Evolutionary conservation across 2,888 invertebrate genomes (phyloP).

Genomic region (Nomada ferruginata): DNA sequence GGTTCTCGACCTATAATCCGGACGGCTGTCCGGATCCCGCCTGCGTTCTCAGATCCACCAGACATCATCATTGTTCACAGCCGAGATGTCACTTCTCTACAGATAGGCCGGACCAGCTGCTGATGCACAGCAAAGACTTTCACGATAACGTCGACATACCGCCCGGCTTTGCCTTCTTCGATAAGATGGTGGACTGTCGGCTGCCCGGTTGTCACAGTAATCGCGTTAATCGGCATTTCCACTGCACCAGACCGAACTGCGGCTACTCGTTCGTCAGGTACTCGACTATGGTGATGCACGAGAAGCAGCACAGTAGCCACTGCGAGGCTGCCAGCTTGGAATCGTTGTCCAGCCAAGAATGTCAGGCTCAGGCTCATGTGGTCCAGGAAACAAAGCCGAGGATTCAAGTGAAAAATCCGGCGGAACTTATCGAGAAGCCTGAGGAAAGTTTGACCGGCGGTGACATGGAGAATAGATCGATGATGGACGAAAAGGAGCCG

Average conservation of each 20-base stretch:
- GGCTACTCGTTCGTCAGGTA: constrained; percentile 90
- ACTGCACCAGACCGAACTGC: constrained; percentile 89
- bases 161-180: constrained; percentile 94
- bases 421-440: constrained; percentile 81
- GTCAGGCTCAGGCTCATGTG: constrained; percentile 60
- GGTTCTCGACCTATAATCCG: constrained; percentile 80
- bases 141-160: constrained; percentile 93
- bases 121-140: constrained; percentile 93
- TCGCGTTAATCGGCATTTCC: constrained; percentile 90
- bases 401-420: constrained; percentile 82
- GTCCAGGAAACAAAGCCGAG: constrained; percentile 79
- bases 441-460: constrained; percentile 65
- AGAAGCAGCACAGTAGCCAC: constrained; percentile 86
- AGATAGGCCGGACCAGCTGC: constrained; percentile 91
- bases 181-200: constrained; percentile 89
- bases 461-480: constrained; percentile 72
- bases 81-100: constrained; percentile 93
- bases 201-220: constrained; percentile 89
- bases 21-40: constrained; percentile 89
- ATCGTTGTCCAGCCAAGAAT: constrained; percentile 68
- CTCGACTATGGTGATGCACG: constrained; percentile 90
- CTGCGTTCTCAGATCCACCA: constrained; percentile 88
- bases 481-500: constrained; percentile 78
- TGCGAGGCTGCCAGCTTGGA: constrained; percentile 40
- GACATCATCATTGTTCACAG: constrained; percentile 95